Conservation (phyloP, 2,113 vertebrate genomes). For the Nymphicus hollandicus region DNA sequence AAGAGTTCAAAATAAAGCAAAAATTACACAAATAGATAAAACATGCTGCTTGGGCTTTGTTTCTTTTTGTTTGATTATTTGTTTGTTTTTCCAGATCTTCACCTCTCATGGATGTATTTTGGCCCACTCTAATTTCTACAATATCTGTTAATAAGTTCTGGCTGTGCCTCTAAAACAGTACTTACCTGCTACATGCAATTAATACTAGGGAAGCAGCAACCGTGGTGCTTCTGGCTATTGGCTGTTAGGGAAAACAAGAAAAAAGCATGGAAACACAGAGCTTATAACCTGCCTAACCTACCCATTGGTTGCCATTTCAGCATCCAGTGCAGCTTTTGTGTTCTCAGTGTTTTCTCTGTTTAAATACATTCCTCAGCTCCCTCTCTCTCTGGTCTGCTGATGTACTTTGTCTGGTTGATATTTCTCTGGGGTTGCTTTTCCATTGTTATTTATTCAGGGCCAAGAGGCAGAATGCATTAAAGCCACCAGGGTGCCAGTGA, state of each 20-base stretch:
- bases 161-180: neutral
- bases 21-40: neutral
- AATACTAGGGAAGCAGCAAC: neutral
- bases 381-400: conserved; percentile 12
- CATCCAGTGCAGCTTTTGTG: neutral
- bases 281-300: rapidly evolving
- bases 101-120: neutral
- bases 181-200: neutral
- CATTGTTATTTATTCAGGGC: conserved; percentile 39
- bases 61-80: neutral
- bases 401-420: conserved; percentile 53
- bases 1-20: neutral
- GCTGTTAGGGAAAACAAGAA: neutral
- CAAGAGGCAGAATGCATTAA: conserved; percentile 46
- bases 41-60: rapidly evolving
- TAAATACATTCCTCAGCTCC: conserved; percentile 40
- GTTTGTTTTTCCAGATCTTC: neutral
- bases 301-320: neutral
- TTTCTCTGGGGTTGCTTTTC: conserved; percentile 53
- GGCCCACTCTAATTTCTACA: neutral
- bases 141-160: neutral
- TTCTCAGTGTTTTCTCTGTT: conserved; percentile 35
- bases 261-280: neutral
- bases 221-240: neutral
- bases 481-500: neutral